phyloP scores from a whole-genome alignment of 1,140 invertebrate genomes.

The Habropoda laboriosa region DNA sequence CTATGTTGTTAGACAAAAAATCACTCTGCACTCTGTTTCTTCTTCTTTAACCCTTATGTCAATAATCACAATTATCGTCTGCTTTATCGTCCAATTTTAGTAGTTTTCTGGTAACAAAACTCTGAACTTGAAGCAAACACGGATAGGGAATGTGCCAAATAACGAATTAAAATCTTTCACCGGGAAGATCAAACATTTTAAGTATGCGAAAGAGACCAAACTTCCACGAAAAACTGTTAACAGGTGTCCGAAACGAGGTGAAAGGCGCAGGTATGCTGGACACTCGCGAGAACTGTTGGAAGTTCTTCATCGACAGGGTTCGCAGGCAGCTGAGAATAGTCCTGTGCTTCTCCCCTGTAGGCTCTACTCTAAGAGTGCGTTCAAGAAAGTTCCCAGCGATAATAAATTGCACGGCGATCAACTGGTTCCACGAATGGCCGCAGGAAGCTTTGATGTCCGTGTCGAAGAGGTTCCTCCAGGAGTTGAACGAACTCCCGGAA shows the following conservation, averaged over 20 bases:
- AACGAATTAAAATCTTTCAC: no score
- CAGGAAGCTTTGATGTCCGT: constrained; percentile 97
- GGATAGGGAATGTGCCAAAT: no score
- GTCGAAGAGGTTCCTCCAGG: constrained; percentile 92
- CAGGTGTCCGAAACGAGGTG: constrained; percentile 83
- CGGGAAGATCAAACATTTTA: no score
- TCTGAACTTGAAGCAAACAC: no score
- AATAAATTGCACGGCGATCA: constrained; percentile 96
- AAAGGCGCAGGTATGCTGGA: constrained; percentile 93
- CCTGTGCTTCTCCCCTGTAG: constrained; percentile 96
- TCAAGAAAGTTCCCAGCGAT: constrained; percentile 97
- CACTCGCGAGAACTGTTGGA: constrained; percentile 98
- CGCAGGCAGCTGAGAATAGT: constrained; percentile 95
- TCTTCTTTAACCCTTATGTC: no score
- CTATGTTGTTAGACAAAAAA: no score
- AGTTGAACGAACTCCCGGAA: constrained; percentile 90
- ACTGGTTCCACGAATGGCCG: constrained; percentile 99
- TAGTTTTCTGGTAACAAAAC: background rate
- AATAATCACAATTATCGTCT: no score
- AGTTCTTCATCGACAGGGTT: constrained; percentile 97
- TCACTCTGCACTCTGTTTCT: no score
- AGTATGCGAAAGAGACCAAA: background rate
- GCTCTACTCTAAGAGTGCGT: constrained; percentile 93
- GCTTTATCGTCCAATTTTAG: background rate
- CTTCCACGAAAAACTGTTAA: background rate